Evolutionary conservation across 2,888 invertebrate species (phyloP).

Genomic region (Junonia oenone): DNA sequence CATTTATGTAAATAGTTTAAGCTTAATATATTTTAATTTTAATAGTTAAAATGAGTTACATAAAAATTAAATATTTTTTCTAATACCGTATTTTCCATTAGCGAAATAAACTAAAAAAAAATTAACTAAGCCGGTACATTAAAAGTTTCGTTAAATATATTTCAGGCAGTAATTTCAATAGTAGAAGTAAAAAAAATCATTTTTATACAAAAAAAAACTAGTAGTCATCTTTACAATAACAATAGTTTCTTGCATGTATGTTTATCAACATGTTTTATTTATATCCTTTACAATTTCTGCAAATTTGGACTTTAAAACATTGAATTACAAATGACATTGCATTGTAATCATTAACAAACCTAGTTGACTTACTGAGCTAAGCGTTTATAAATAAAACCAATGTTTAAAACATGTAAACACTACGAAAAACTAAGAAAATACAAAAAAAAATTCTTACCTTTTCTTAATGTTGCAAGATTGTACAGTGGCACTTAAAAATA

Average conservation of each 20-base stretch:
- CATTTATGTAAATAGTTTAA: no score
- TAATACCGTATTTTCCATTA: no score
- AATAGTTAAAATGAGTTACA: no score
- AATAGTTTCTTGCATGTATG: neutral
- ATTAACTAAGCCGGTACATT: no score
- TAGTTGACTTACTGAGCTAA: neutral
- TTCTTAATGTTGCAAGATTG: neutral
- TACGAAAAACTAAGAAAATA: neutral
- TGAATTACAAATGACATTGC: neutral
- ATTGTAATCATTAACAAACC: neutral
- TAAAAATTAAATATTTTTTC: constrained; percentile 65
- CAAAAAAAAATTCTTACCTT: neutral
- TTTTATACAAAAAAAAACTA: no score
- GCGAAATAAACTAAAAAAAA: no score
- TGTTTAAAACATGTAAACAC: neutral
- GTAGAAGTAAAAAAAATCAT: no score
- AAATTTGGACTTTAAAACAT: neutral
- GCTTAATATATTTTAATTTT: no score
- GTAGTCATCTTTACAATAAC: no score
- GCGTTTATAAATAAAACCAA: neutral
- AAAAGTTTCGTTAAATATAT: no score
- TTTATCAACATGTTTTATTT: neutral
- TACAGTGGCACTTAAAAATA: neutral
- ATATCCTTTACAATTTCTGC: neutral
- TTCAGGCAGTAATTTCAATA: no score